phyloP scores from a whole-genome alignment of 2,113 vertebrate species.

The Peromyscus polionotus region DNA sequence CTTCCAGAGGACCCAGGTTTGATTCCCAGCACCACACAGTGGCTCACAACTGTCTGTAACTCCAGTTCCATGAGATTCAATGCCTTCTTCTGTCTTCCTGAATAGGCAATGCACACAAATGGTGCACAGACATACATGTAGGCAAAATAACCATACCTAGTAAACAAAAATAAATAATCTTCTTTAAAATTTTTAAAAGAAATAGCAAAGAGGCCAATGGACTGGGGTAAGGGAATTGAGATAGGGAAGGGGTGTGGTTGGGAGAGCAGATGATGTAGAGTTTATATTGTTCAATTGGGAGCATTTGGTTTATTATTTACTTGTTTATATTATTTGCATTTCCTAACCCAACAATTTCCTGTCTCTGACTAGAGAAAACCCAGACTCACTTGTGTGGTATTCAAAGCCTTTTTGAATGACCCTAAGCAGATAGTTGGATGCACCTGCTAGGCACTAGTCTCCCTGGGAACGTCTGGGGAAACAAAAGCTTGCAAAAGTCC shows the following conservation, averaged over 20 bases:
- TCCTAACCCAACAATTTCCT: background rate
- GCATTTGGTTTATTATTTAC: background rate
- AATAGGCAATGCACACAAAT: background rate
- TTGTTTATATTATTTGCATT: slow-evolving; percentile 18
- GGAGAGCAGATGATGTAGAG: background rate
- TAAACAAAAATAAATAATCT: background rate
- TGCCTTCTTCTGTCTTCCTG: background rate
- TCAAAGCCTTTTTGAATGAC: background rate
- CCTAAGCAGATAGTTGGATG: background rate
- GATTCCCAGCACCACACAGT: background rate
- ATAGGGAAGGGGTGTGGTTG: too few relatives aligned
- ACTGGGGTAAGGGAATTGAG: background rate
- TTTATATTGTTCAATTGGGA: background rate
- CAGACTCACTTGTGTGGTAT: background rate
- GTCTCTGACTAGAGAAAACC: background rate
- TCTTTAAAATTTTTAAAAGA: background rate
- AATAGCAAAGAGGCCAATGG: background rate
- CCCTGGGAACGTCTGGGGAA: background rate
- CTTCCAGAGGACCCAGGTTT: background rate
- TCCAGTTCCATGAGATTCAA: too few relatives aligned
- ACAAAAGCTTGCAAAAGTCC: background rate
- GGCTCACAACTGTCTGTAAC: background rate
- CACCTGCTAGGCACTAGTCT: too few relatives aligned
- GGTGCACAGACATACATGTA: background rate
- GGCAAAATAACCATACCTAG: background rate